Evolutionary conservation across 2,113 vertebrate species (phyloP), one percentile per base, ranked within the genome.

Genomic region (Lepus europaeus): DNA sequence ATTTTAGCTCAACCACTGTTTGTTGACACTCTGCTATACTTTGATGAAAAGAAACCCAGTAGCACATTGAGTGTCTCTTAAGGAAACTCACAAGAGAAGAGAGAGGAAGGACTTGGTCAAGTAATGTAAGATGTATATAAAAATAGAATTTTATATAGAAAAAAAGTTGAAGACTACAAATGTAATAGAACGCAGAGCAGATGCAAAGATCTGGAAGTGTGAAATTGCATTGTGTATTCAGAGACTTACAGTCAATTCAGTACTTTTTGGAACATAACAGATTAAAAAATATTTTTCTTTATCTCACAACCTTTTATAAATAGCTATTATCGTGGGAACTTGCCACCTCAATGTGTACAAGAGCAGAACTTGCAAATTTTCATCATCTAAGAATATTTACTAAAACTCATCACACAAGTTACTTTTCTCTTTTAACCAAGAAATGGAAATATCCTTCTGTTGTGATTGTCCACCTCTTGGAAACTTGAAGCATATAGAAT

Each of bases 401-500:
- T 29, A 81, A 17, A 84, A 96, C 0, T 61, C 73, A 85, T 66
- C 22, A 95, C 72, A n/a, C 83, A 80, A 94, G 59, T 89, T 9
- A n/a, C 49, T 84, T 36, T 86, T 76, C 23, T 81, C 7, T 87
- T 95, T 93, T 23, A 91, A 93, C 25, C 19, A 78, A 93, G 27
- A 87, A 90, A 82, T 91, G 8, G 85, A 66, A 73, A 90, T 33
- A 69, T 36, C 9, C 3, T 66, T 90, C 27, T 78, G 8, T 31
- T 16, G 20, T 69, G 82, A 83, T 5, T 51, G 6, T 69, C 29
- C 56, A 90, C 13, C 31, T 90, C 63, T 91, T 45, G 49, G 45
- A 92, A 94, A 88, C 61, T 74, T 94, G 69, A 96, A 78, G 64
- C 51, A 82, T 90, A 59, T 78, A 76, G 69, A 94, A 86, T 79